Conservation (phyloP, 2,797 vertebrate species). For the Ptychobarbus kaznakovi region DNA sequence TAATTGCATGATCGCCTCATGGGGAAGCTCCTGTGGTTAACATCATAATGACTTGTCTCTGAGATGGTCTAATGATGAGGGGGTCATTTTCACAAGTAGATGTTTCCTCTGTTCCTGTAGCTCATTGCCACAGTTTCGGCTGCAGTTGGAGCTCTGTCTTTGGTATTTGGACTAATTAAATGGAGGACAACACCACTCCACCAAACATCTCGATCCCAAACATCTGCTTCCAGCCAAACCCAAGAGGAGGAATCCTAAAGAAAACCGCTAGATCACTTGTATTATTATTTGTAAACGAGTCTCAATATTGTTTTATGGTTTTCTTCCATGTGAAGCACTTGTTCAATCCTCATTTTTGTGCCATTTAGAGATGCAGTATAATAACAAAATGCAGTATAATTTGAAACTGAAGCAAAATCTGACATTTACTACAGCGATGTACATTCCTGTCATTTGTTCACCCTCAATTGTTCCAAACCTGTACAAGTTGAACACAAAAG, state of each 20-base stretch:
- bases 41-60: background rate
- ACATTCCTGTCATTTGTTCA: background rate
- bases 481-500: background rate
- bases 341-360: background rate
- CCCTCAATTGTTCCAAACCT: background rate
- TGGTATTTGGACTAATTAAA: conserved; percentile 38
- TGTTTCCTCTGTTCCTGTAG: conserved; percentile 26
- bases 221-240: conserved; percentile 6
- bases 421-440: background rate
- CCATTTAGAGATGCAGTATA: background rate
- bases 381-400: background rate
- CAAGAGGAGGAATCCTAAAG: background rate
- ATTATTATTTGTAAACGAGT: background rate
- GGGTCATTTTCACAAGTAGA: background rate
- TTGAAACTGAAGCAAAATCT: background rate
- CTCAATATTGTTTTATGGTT: background rate
- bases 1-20: background rate
- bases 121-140: conserved; percentile 43
- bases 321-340: background rate
- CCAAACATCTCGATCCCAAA: conserved; percentile 20
- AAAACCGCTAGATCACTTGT: background rate
- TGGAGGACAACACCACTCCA: background rate
- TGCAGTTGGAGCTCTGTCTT: conserved; percentile 34
- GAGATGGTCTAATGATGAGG: background rate
- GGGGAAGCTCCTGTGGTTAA: background rate